Base-by-base conservation (phyloP, 2,888 invertebrate species). In the Zelleria hepariella region DNA sequence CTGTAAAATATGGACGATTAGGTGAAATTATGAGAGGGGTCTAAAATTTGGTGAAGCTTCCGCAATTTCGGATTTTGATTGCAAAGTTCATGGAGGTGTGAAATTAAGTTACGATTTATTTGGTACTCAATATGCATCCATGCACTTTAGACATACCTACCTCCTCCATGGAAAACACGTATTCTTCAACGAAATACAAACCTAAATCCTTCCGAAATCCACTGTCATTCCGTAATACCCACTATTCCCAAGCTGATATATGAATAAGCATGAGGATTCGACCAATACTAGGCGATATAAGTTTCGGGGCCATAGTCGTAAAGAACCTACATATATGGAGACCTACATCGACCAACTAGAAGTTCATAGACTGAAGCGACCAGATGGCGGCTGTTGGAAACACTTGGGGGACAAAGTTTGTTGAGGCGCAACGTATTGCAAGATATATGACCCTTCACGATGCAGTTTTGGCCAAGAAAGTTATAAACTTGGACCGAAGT, bases 391-490 rank as follows among this genome's bases (percentile, higher is more conserved):
- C 15, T 42, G 15, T 15, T 15, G 15, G 15, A 10, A 15, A 15
- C 53, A 10, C 53, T 2, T 8, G n/a, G 8, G 47, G 24, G 48
- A 21, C 48, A 47, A 57, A 57, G 57, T 57, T 57, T 56, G 27
- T 48, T n/a, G 55, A 56, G 26, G 55, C 48, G 23, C 48, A 57
- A 23, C 57, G 57, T 57, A 57, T 57, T 47, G 47, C 57, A 48
- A 57, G 57, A 57, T 47, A 47, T 57, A 57, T 57, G 57, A 57
- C 57, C 57, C 57, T 57, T 57, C 57, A 57, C 23, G 10, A 57
- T 48, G 57, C 57, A 57, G 57, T 48, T 57, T 57, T n/a, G 57
- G 57, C 57, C 57, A 57, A 57, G 48, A 57, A 54, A 54, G 23
- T 54, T 54, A 51, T 49, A 51, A 59, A 59, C 59, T 59, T 59